Base-by-base conservation (phyloP, 35 echinoderm and acorn worm genomes). In the Ptychodera flava region DNA sequence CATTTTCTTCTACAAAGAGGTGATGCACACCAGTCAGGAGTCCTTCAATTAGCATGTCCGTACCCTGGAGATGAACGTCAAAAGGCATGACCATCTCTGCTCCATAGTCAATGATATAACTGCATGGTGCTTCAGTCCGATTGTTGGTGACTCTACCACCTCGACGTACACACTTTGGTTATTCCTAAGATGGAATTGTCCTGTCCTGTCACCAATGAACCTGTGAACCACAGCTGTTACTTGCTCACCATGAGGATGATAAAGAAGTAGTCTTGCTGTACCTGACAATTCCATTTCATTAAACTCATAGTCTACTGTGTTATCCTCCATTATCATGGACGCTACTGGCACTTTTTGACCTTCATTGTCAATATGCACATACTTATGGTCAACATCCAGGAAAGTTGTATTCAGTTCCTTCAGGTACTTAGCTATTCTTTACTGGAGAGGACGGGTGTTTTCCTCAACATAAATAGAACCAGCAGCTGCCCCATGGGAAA, bases 231-330 rank as follows among this genome's bases (percentile, higher is more conserved):
- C 93, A 6, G 91, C 88, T 82, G 87, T 90, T 0, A 97, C 94
- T 22, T 77, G 79, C 0, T 85, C 53, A 14, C 32, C 78, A 77
- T 79, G 38, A 6, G 94, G 94, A 85, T 97, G 94, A 52, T 90
- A 97, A 34, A 97, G 87, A 1, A 90, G 53, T 29, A 93, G 35
- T 78, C 94, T 91, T 38, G 94, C 89, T 1, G 79, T 85, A 33
- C 94, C 94, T 53, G 91, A 90, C 27, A 97, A 52, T 86, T 97
- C 94, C 77, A 97, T 79, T 80, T 97, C 94, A 88, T 97, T 84
- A 77, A 93, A 85, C 87, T 97, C 94, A 85, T 93, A 97, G 0
- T 35, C 33, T 28, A 84, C 81, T 29, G 94, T 85, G 31, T 90
- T 82, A 35, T 92, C 91, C 37, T 97, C 91, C 35, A 92, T 83